Evolutionary conservation across 1,140 invertebrate genomes (phyloP).

Genomic region (Colletes gigas): DNA sequence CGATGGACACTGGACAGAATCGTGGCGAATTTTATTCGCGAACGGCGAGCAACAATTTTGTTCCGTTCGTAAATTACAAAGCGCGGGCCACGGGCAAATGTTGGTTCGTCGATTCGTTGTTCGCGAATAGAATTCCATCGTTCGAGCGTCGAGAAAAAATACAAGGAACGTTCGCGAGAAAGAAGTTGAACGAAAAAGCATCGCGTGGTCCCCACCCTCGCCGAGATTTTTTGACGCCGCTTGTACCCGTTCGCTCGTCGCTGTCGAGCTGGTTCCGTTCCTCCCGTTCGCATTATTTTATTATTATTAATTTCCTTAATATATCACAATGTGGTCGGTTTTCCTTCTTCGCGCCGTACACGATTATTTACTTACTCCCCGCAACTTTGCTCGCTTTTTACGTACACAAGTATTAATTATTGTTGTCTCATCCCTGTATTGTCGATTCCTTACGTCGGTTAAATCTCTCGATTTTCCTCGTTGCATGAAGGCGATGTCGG

Average conservation of each 20-base stretch:
- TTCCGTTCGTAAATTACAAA: no score
- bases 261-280: constrained; percentile 24
- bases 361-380: constrained; percentile 28
- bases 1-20: background rate
- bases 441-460: constrained; percentile 75
- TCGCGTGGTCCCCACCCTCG: constrained; percentile 9
- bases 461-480: constrained; percentile 67
- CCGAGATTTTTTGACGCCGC: no score
- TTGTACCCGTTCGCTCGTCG: background rate
- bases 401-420: constrained; percentile 78
- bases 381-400: constrained; percentile 54
- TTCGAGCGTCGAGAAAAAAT: constrained; percentile 6
- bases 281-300: background rate
- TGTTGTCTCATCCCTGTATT: constrained; percentile 82
- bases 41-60: no score
- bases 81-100: no score
- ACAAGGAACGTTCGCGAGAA: background rate
- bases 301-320: constrained; percentile 55
- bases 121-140: no score
- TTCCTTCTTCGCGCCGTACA: constrained; percentile 37
- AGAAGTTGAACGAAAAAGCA: constrained; percentile 35
- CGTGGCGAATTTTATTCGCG: no score
- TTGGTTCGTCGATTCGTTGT: no score
- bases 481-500: constrained; percentile 79
- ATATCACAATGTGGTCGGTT: constrained; percentile 80